Conservation (phyloP, 2,888 invertebrate species). For the Lasius platythorax region DNA sequence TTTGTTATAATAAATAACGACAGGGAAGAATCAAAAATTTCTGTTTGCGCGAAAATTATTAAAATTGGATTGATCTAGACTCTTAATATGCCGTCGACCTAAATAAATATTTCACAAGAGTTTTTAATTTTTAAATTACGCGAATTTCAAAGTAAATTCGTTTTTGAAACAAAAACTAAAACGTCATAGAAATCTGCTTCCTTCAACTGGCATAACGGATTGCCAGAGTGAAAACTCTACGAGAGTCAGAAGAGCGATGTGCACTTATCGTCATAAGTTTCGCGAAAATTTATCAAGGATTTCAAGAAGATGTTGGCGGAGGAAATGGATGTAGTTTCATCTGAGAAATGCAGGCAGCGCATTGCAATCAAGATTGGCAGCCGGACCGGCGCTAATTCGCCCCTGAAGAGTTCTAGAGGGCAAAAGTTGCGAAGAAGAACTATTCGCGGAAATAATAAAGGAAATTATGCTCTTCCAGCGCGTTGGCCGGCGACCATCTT, state of each 20-base stretch:
- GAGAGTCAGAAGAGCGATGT: conserved; percentile 8
- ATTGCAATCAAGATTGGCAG: conserved; percentile 44
- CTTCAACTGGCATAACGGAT: conserved; percentile 18
- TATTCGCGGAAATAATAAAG: conserved; percentile 13
- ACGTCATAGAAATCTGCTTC: neutral
- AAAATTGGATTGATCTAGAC: neutral
- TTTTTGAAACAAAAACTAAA: neutral
- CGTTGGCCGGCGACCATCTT: neutral
- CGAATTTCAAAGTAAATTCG: conserved; percentile 2
- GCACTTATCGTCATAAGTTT: conserved; percentile 27
- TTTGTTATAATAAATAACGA: neutral
- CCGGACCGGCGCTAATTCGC: conserved; percentile 10
- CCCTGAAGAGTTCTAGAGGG: conserved; percentile 24
- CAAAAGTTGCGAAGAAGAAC: conserved; percentile 22
- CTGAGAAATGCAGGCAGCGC: conserved; percentile 3
- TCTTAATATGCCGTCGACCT: neutral
- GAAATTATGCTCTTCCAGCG: conserved; percentile 14
- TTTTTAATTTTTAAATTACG: neutral
- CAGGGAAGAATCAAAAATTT: neutral
- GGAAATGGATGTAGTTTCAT: conserved; percentile 32
- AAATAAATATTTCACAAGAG: neutral
- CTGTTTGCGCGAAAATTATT: neutral
- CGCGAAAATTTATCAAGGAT: conserved; percentile 38
- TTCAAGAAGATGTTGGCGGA: neutral
- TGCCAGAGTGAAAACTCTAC: neutral